Conservation (phyloP, 30 jellyfish, hydroid and myxozoan genomes). For the Catostylus mosaicus region DNA sequence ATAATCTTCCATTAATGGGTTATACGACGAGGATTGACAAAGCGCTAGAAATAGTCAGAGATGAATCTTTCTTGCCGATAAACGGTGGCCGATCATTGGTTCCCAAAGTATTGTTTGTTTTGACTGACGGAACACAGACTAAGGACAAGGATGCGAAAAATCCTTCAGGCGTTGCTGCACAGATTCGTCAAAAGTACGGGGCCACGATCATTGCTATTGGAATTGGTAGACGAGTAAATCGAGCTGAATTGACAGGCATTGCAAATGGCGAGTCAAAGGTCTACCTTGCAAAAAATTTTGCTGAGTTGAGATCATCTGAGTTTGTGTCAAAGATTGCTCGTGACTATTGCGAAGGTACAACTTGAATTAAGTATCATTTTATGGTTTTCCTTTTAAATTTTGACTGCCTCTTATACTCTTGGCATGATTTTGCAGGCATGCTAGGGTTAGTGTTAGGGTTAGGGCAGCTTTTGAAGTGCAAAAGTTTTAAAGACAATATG, state of each 20-base stretch:
- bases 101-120: conserved; percentile 43
- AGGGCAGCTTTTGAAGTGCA: too few species aligned
- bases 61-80: conserved; percentile 24
- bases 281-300: conserved; percentile 71
- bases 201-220: conserved; percentile 73
- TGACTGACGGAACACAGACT: conserved; percentile 76
- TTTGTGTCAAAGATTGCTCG: conserved; percentile 37
- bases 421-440: too few species aligned
- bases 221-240: conserved; percentile 72
- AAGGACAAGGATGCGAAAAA: conserved; percentile 63
- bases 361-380: too few species aligned
- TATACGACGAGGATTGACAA: conserved; percentile 69
- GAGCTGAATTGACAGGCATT: conserved; percentile 65
- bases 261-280: conserved; percentile 50
- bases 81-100: conserved; percentile 59
- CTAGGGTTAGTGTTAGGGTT: too few species aligned
- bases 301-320: conserved; percentile 51
- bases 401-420: too few species aligned
- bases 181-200: conserved; percentile 56
- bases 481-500: too few species aligned
- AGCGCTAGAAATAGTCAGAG: conserved; percentile 46
- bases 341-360: background rate
- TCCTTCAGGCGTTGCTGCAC: conserved; percentile 67
- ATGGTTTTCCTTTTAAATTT: background rate
- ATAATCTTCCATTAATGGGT: conserved; percentile 52